These are phyloP conservation scores for Dasyurus viverrinus DNA, from an alignment of 2,113 vertebrate species.

Conservation along the genomic window DNA sequence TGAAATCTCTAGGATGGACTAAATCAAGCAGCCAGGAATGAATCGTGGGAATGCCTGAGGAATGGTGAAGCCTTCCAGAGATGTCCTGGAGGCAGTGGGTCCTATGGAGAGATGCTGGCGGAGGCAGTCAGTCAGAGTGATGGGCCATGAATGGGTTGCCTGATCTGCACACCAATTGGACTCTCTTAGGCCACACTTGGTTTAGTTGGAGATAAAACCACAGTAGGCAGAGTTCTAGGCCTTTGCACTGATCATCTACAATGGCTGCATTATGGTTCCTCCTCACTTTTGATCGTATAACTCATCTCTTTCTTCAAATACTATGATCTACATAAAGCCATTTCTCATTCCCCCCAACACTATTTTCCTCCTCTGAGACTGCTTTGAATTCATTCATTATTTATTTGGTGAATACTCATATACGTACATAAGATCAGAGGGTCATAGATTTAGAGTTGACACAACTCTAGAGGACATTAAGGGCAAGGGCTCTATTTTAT, in stretches of 20 bases:
- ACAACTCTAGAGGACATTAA: too few species aligned
- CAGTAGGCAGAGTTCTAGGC: neutral
- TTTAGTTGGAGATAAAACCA: neutral
- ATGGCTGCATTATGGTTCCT: neutral
- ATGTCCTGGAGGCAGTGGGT: neutral
- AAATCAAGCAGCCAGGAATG: neutral
- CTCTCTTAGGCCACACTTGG: neutral
- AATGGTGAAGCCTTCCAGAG: neutral
- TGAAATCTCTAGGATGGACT: neutral
- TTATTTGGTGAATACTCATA: neutral
- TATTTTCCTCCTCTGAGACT: neutral
- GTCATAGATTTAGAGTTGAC: neutral
- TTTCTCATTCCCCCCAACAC: neutral
- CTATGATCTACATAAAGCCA: neutral
- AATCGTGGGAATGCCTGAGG: neutral
- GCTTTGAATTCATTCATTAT: neutral
- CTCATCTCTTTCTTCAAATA: neutral
- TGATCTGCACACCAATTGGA: neutral
- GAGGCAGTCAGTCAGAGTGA: neutral
- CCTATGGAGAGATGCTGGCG: neutral
- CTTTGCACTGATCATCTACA: neutral
- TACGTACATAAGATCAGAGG: neutral
- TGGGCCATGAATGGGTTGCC: neutral
- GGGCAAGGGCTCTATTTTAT: neutral
- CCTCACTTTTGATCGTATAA: neutral